phyloP scores from a whole-genome alignment of 2,888 invertebrate genomes.

The Drosophila maculinotata region DNA sequence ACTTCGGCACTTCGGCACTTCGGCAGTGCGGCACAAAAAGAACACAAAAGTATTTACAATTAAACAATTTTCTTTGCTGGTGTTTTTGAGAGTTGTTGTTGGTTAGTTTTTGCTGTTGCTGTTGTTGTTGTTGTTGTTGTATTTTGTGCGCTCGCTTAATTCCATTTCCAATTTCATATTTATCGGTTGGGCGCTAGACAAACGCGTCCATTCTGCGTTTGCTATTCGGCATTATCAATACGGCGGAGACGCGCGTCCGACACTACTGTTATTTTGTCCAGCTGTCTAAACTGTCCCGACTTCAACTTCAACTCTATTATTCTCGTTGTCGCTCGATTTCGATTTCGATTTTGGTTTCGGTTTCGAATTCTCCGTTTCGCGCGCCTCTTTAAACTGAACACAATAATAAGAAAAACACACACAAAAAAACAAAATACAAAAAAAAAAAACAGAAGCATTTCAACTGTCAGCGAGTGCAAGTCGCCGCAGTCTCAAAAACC shows the following conservation, averaged over 20 bases:
- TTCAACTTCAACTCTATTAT: background rate
- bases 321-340: background rate
- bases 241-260: constrained; percentile 20
- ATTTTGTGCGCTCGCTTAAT: constrained; percentile 46
- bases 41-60: constrained; percentile 43
- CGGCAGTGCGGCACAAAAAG: too few relatives aligned
- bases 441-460: constrained; percentile 56
- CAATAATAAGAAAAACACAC: constrained; percentile 2
- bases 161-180: constrained; percentile 76
- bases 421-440: background rate
- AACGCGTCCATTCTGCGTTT: constrained; percentile 78
- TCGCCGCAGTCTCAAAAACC: constrained; percentile 17
- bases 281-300: constrained; percentile 2
- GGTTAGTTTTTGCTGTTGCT: constrained; percentile 12
- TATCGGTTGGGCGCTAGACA: constrained; percentile 75
- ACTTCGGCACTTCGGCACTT: constrained; percentile 52
- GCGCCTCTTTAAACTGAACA: constrained; percentile 43
- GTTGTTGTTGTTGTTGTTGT: constrained; percentile 13
- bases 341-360: constrained; percentile 4
- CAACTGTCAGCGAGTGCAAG: constrained; percentile 45
- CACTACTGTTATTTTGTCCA: constrained; percentile 8
- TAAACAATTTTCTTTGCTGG: constrained; percentile 61
- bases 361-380: constrained; percentile 33
- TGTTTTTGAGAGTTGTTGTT: constrained; percentile 30
- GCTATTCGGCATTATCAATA: constrained; percentile 57